Evolutionary conservation across 2,113 vertebrate species (phyloP), one percentile per base, ranked within the genome.

Genomic region (Anseranas semipalmata): DNA sequence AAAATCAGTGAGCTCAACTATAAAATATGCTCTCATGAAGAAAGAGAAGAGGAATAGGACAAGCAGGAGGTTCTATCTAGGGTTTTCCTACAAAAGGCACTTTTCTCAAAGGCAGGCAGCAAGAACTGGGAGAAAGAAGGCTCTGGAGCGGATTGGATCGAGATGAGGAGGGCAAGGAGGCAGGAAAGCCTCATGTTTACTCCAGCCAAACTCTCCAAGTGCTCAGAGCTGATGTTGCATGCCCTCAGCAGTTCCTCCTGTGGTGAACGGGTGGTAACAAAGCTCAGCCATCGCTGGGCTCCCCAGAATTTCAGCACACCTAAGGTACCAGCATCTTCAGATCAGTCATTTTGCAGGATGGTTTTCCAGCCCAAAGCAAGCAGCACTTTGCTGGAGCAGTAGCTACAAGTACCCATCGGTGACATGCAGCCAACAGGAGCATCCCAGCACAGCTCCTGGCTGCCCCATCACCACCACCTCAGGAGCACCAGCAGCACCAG

Each of bases 171-270:
- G 33, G 14, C 2, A 15, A 74, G 4, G 5, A 72, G 52, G 70
- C 11, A 67, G 65, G n/a, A 85, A 87, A 94, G 66, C 41, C 52
- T 73, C 24, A 27, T 1, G 2, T 67, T 67, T 86, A 19, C 14
- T 70, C 33, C 87, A 89, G 68, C 21, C 70, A 41, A 33, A 24
- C 25, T 37, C 41, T 52, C 28, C 37, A 35, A 66, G 45, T 2
- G 37, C 28, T 17, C 27, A 12, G 1, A 39, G 15, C 1, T 3
- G 33, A 9, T 50, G 35, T 4, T 3, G 2, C 2, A 6, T 17
- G 56, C 60, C n/a, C n/a, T 52, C 16, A 3, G 55, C 25, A 81
- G 35, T 4, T 74, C 45, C 52, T 50, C 32, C 65, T 66, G 74
- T 10, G 1, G 33, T 9, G 55, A 32, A 28, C 0, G 14, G 28